Conservation (phyloP, 2,113 vertebrate genomes). For the Montifringilla adamsi region DNA sequence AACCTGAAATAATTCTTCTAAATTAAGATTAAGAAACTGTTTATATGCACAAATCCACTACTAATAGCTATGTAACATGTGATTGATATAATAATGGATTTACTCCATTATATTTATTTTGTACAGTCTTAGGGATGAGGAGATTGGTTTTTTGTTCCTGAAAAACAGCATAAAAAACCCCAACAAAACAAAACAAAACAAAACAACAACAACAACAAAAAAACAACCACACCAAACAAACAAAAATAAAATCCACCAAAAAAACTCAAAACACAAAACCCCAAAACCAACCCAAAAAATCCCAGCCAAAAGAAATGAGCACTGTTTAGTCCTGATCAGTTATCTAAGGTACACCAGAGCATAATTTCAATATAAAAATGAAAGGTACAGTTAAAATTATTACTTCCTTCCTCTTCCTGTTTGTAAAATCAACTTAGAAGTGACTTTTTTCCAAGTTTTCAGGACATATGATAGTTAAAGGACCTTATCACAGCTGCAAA, state of each 20-base stretch:
- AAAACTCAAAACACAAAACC: background rate
- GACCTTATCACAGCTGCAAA: background rate
- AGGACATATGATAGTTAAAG: background rate
- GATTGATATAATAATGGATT: background rate
- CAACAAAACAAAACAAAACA: background rate
- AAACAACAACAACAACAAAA: background rate
- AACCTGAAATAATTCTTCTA: background rate
- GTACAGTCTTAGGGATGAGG: background rate
- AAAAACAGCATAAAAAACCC: background rate
- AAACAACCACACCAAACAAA: background rate
- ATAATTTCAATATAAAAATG: background rate
- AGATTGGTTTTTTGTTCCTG: background rate
- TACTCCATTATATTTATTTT: background rate
- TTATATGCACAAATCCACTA: background rate
- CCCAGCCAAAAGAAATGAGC: background rate
- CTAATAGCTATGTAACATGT: background rate
- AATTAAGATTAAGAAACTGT: background rate
- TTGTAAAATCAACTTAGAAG: background rate
- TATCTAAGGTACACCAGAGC: background rate
- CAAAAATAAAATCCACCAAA: background rate
- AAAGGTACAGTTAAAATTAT: background rate
- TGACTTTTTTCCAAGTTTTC: background rate
- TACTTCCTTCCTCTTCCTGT: background rate
- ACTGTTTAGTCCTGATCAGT: background rate
- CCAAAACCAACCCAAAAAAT: background rate